These are phyloP conservation scores for Holothuria scabra DNA, from an alignment of 53 echinoderm and acorn worm genomes.

Conservation along the genomic window DNA sequence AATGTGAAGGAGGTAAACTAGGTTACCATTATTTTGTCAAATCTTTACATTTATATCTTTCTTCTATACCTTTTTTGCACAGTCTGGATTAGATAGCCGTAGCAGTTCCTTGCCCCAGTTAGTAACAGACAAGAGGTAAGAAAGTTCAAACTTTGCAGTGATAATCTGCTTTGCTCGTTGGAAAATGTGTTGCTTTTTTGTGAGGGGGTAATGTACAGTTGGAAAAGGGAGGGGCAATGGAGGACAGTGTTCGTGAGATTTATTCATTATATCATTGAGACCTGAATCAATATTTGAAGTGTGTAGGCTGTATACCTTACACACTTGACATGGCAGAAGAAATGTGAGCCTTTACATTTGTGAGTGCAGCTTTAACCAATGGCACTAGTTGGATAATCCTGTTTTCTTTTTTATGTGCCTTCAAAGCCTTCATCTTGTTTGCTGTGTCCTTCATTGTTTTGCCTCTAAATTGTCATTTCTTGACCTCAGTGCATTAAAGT, in stretches of 20 bases:
- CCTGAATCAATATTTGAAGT: neutral
- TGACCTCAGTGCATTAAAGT: no score
- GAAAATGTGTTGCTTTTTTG: neutral
- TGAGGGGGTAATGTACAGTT: neutral
- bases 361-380: no score
- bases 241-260: neutral
- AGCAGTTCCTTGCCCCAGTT: conserved; percentile 7
- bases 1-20: neutral
- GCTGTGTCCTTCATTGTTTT: no score
- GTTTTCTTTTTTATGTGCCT: no score
- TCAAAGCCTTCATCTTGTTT: no score
- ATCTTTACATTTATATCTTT: no score
- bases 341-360: no score
- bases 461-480: no score
- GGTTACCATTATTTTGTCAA: neutral
- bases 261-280: no score
- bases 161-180: no score
- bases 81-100: neutral
- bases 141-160: neutral
- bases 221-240: neutral
- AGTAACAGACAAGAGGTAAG: conserved; percentile 11
- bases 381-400: no score
- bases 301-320: neutral
- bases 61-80: neutral
- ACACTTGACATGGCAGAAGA: no score